Evolutionary conservation across 2,888 invertebrate genomes (phyloP).

Genomic region (Pandemis cinnamomeana): DNA sequence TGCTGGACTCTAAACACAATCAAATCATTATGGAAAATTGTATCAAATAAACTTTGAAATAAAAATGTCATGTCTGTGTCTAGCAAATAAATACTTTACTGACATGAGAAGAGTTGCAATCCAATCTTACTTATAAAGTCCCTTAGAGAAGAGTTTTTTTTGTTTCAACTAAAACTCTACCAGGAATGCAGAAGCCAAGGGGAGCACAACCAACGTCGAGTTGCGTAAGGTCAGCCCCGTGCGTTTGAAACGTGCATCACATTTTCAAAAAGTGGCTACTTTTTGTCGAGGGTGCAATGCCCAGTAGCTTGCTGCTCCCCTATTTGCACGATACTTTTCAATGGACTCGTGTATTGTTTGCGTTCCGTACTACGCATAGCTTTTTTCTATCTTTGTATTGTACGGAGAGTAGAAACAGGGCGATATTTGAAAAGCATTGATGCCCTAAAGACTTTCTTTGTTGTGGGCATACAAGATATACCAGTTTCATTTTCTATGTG

Average conservation of each 20-base stretch:
- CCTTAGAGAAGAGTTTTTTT: neutral
- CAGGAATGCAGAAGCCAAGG: slow-evolving; percentile 44
- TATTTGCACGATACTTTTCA: slow-evolving; percentile 78
- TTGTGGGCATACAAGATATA: slow-evolving; percentile 25
- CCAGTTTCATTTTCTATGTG: slow-evolving; percentile 30
- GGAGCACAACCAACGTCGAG: slow-evolving; percentile 47
- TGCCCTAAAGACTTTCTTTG: slow-evolving; percentile 29
- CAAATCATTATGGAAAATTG: neutral
- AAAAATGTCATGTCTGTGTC: neutral
- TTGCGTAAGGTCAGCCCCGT: slow-evolving; percentile 66
- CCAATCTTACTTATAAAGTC: neutral
- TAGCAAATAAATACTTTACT: neutral
- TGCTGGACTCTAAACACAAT: neutral
- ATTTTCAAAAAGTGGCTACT: slow-evolving; percentile 69
- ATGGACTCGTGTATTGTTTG: slow-evolving; percentile 73
- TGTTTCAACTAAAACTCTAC: slow-evolving; percentile 17
- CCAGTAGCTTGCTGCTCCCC: slow-evolving; percentile 55
- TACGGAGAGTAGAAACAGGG: slow-evolving; percentile 50
- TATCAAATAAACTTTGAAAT: neutral
- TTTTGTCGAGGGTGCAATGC: slow-evolving; percentile 65
- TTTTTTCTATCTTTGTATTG: slow-evolving; percentile 48
- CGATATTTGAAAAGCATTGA: slow-evolving; percentile 38
- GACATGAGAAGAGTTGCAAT: slow-evolving; percentile 5
- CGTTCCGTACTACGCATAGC: slow-evolving; percentile 44
- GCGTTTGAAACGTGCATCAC: slow-evolving; percentile 56